Base-by-base conservation (phyloP, 2,113 vertebrate species). In the Lathamus discolor region DNA sequence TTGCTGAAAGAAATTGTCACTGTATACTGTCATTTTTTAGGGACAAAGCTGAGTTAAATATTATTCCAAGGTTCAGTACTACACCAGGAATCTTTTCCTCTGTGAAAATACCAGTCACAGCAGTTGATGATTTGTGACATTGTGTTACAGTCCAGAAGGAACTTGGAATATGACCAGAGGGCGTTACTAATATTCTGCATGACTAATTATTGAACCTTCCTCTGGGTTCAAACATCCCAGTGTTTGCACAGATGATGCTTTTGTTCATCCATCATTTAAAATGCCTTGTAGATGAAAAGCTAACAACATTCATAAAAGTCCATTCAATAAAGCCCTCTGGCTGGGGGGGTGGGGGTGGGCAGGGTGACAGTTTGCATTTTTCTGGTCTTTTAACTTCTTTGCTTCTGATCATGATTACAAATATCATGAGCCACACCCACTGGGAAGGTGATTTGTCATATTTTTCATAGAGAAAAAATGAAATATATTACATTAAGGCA, bases 191-290 rank as follows among this genome's bases (percentile, higher is more conserved):
- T 94, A 96, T 95, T 92, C 85, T 86, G 91, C 92, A 86, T 96
- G 96, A 95, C 92, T 96, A 95, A 95, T 95, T 95, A 95, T 67
- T 85, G 68, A 96, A 93, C 91, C 83, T 89, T 95, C 91, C 73
- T 93, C 90, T 95, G 82, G 73, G 91, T 95, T 97, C 89, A 96
- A 88, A 95, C 54, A 84, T 94, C 87, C 92, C 82, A 91, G 88
- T 95, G 92, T 95, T 96, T 97, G 91, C 94, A 95, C 83, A 95
- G 94, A 95, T 88, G 95, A 96, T 90, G 82, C 73, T 83, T 95
- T 94, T 88, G 68, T 91, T 96, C 92, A 95, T 97, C 91, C 91
- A 95, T 96, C 95, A 95, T 88, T 95, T 95, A 88, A 94, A 96
- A 95, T 88, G 75, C 91, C 94, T 83, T 91, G 66, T 90, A 95